Evolutionary conservation across 1,140 invertebrate species (phyloP).

Genomic region (Euura saliciscinereae): DNA sequence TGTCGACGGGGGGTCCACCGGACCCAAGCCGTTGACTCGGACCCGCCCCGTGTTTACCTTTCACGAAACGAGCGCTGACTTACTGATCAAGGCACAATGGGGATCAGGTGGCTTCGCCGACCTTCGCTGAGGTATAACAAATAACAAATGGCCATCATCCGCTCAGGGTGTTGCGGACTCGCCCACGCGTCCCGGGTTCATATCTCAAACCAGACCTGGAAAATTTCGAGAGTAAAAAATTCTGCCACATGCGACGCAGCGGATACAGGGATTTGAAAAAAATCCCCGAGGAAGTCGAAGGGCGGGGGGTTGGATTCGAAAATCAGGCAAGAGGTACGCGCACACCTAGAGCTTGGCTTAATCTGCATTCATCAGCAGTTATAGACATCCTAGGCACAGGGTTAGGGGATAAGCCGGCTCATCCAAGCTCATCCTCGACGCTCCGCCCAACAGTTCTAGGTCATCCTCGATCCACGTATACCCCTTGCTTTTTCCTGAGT

Average conservation of each 20-base stretch:
- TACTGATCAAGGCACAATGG: not conserved
- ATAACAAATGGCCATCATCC: not conserved
- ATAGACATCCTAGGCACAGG: conserved; percentile 38
- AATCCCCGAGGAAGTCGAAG: too few relatives aligned
- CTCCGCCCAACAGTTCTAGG: conserved; percentile 33
- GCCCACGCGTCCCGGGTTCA: conserved; percentile 21
- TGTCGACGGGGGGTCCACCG: too few relatives aligned
- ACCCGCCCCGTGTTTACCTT: too few relatives aligned
- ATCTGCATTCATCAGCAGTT: conserved; percentile 48
- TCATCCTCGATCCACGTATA: conserved; percentile 22
- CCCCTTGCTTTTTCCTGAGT: not conserved
- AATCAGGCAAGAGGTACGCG: conserved; percentile 26
- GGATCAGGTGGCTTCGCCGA: not conserved
- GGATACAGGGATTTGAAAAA: too few relatives aligned
- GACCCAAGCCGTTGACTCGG: too few relatives aligned
- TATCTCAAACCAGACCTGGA: too few relatives aligned
- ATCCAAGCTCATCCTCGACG: conserved; percentile 41
- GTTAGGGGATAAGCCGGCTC: conserved; percentile 43
- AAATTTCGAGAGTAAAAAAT: too few relatives aligned
- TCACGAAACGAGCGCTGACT: too few relatives aligned
- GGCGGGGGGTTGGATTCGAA: conserved; percentile 12
- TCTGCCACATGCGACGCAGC: too few relatives aligned
- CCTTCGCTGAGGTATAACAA: not conserved
- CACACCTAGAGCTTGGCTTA: conserved; percentile 37
- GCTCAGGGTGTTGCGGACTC: conserved; percentile 7